Evolutionary conservation across 2,113 vertebrate species (phyloP), one percentile per base, ranked within the genome.

Genomic region (Macaca mulatta): DNA sequence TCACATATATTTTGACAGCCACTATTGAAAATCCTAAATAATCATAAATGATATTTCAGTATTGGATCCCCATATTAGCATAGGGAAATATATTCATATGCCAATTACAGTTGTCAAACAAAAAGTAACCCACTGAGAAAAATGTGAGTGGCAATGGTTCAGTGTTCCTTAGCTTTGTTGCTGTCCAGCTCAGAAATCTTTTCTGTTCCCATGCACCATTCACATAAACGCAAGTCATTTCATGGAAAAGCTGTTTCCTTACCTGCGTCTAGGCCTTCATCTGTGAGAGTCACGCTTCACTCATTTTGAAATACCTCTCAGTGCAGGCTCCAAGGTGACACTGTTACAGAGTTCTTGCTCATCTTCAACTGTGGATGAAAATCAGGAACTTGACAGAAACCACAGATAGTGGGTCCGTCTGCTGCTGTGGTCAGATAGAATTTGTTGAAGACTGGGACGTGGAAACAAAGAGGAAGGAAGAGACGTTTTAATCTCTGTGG

Each of bases 371-470:
- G 16, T 27, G 13, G 48, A 25, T 43, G 64, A 91, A 89, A 97
- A 98, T 89, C 79, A 95, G 97, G 98, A 98, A 97, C 96, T 97
- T 88, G 74, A 16, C 12, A 83, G 88, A 96, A 95, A 93, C 93
- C 93, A 61, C 64, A 1, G 96, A 83, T 81, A 59, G 55, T 30
- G n/a, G 74, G 43, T 92, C 38, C 25, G n/a, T 22, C 25, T 22
- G 38, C 69, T 9, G 30, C 83, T 8, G 1, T 70, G 35, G 43
- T 77, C 72, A 57, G 40, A 90, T 48, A 91, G 86, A 72, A 30
- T 48, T 61, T 45, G 6, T 6, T 80, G 8, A n/a, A 16, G 38
- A 17, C 52, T 69, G n/a, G 89, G 50, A 75, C 30, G 38, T 32
- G 67, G 85, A 93, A 90, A n/a, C 30, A 0, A 43, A n/a, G 48